These are phyloP conservation scores for Andrena minutula DNA, from an alignment of 2,888 invertebrate species.

Conservation along the genomic window DNA sequence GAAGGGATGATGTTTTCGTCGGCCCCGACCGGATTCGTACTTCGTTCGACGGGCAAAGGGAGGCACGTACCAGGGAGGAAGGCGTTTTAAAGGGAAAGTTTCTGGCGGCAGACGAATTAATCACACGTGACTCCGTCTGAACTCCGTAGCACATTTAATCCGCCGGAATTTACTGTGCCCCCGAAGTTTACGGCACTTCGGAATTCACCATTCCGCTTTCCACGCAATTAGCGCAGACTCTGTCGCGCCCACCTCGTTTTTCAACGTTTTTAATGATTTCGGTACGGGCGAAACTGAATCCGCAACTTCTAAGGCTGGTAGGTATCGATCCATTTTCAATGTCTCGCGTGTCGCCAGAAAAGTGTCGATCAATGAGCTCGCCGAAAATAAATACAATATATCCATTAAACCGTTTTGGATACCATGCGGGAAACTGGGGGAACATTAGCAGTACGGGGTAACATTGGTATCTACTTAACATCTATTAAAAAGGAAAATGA, in stretches of 20 bases:
- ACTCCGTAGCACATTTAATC: conserved; percentile 50
- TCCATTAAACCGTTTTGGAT: too few species aligned
- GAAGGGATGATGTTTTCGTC: conserved; percentile 29
- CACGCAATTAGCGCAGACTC: conserved; percentile 49
- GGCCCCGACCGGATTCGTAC: conserved; percentile 1
- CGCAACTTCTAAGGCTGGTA: background rate
- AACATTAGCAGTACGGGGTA: too few species aligned
- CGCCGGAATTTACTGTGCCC: conserved; percentile 49
- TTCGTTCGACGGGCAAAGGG: background rate
- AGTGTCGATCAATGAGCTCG: too few species aligned
- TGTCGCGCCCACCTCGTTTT: conserved; percentile 5
- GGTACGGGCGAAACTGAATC: conserved; percentile 6
- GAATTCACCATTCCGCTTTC: conserved; percentile 49
- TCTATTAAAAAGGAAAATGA: too few species aligned
- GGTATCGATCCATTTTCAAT: background rate
- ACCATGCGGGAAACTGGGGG: too few species aligned
- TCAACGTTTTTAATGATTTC: conserved; percentile 7
- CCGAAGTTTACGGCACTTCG: conserved; percentile 56
- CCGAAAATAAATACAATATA: too few species aligned
- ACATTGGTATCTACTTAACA: too few species aligned
- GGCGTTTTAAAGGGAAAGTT: conserved; percentile 48
- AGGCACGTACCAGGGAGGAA: background rate
- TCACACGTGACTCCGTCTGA: conserved; percentile 57
- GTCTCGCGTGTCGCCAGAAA: background rate
- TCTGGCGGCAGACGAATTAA: conserved; percentile 43